A percentile compares a stretch with the other conserved stretches of the same genome.
Evolutionary conservation across 2,113 vertebrate genomes (phyloP).

Genomic region (western clawed frog (Xenopus tropicalis)): UCB_Xtro_10.0 CM004451.2:57217001-57217500

Average conservation of each 20-base stretch:
- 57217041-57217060: slow-evolving; percentile 40
- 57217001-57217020: slow-evolving; percentile 43
- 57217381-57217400: not conserved
- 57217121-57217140: slow-evolving; percentile 46
- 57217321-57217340: slow-evolving; percentile 1
- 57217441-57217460: too few species aligned
- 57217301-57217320: not conserved
- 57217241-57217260: slow-evolving; percentile 42
- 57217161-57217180: slow-evolving; percentile 45
- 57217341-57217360: not conserved
- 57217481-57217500: too few species aligned
- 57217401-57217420: too few species aligned
- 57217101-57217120: slow-evolving; percentile 42
- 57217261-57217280: slow-evolving; percentile 39
- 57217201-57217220: slow-evolving; percentile 43
- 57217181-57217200: slow-evolving; percentile 44
- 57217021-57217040: slow-evolving; percentile 44
- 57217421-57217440: too few species aligned
- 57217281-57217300: slow-evolving; percentile 39
- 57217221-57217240: slow-evolving; percentile 45
- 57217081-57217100: slow-evolving; percentile 31
- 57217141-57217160: slow-evolving; percentile 45
- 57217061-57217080: slow-evolving; percentile 41
- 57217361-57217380: not conserved
- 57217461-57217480: too few species aligned